A percentile compares a stretch with the other conserved stretches of the same genome.
These are phyloP conservation scores for Corticium candelabrum DNA, from an alignment of 37 sponge, comb jelly and placozoan species.

Conservation along the genomic window DNA sequence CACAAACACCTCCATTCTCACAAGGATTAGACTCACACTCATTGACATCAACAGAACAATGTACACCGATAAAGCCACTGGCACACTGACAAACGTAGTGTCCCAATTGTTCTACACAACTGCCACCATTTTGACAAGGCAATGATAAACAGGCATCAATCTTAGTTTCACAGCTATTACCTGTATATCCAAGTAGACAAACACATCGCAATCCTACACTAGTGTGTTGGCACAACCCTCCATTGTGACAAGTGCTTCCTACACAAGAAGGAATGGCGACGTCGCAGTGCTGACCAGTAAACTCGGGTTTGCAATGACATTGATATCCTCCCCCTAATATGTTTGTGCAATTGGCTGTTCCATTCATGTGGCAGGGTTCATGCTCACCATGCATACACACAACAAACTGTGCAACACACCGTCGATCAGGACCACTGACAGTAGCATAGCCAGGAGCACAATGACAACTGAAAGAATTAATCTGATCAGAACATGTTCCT, in stretches of 20 bases:
- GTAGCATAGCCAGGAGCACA: conserved; percentile 43
- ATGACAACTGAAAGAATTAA: conserved; percentile 19
- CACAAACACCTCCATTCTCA: conserved; percentile 17
- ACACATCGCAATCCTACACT: background rate
- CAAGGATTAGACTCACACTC: conserved; percentile 7
- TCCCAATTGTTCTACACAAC: conserved; percentile 21
- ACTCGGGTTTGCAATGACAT: no score
- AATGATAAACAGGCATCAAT: conserved; percentile 20
- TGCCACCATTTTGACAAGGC: conserved; percentile 47
- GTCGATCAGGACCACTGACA: no score
- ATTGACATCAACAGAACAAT: conserved; percentile 16
- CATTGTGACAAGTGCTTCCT: conserved; percentile 43
- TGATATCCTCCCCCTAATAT: no score
- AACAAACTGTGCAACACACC: no score
- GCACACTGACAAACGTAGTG: conserved; percentile 31
- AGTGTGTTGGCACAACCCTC: no score
- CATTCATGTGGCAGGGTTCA: no score
- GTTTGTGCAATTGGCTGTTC: no score
- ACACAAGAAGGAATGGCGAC: conserved; percentile 24
- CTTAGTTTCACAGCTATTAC: background rate
- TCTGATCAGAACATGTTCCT: conserved; percentile 23
- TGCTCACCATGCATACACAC: no score
- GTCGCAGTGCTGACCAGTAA: conserved; percentile 29
- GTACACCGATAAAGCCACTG: conserved; percentile 28
- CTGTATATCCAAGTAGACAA: conserved; percentile 5